Evolutionary conservation across 2,113 vertebrate genomes (phyloP).

Genomic region (Rallus limicola): DNA sequence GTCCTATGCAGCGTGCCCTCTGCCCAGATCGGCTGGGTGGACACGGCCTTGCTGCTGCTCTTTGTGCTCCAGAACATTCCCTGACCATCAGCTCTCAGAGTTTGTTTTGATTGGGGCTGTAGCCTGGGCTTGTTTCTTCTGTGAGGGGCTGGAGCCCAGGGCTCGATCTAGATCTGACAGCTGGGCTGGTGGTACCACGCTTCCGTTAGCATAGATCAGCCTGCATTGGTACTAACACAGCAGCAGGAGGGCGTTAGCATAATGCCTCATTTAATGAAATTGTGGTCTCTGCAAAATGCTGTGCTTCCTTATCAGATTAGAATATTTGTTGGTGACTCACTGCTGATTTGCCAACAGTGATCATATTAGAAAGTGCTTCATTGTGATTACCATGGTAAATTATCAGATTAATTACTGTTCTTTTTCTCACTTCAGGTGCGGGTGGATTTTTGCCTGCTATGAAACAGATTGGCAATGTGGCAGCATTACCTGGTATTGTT

Average conservation of each 20-base stretch:
- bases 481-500: conserved; percentile 93
- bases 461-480: conserved; percentile 99
- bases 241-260: fast-evolving
- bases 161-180: too few species aligned
- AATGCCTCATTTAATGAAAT: neutral
- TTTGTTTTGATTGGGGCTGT: fast-evolving
- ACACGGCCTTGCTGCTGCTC: neutral
- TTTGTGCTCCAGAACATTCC: fast-evolving
- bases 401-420: neutral
- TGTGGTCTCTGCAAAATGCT: fast-evolving
- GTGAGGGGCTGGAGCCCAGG: fast-evolving
- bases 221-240: fast-evolving
- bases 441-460: conserved; percentile 97
- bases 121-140: too few species aligned
- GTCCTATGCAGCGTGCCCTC: neutral
- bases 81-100: neutral
- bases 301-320: neutral
- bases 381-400: neutral
- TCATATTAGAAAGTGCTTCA: neutral
- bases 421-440: conserved; percentile 74
- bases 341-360: neutral
- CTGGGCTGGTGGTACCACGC: fast-evolving
- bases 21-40: too few species aligned
- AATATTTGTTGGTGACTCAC: neutral
- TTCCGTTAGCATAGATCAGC: fast-evolving